Evolutionary conservation across 2,797 vertebrate genomes (phyloP).

Genomic region (Siniperca scherzeri): DNA sequence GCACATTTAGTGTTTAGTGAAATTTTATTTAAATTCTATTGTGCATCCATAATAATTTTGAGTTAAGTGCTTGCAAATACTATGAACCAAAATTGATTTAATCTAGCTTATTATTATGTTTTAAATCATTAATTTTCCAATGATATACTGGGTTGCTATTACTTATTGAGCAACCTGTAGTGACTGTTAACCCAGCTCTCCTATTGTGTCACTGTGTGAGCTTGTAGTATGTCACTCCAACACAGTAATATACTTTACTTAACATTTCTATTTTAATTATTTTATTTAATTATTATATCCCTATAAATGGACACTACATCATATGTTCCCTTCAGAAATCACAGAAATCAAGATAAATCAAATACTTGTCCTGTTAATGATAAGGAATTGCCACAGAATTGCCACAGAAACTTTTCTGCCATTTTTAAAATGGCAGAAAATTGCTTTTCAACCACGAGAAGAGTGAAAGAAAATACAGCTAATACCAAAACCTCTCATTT

Average conservation of each 20-base stretch:
- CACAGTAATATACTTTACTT: neutral
- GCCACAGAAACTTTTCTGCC: too few species aligned
- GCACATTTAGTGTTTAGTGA: neutral
- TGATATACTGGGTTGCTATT: neutral
- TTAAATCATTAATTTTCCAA: neutral
- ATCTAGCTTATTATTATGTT: neutral
- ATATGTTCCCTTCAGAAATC: neutral
- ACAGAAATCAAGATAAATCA: neutral
- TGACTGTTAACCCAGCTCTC: neutral
- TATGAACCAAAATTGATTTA: neutral
- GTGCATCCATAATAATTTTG: neutral
- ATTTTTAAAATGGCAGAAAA: neutral
- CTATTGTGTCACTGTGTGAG: slow-evolving; percentile 1
- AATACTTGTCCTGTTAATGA: neutral
- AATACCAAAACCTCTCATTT: neutral
- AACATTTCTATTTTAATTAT: neutral
- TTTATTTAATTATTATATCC: neutral
- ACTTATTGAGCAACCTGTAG: neutral
- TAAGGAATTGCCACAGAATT: neutral
- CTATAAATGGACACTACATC: neutral
- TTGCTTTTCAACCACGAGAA: neutral
- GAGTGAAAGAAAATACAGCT: slow-evolving; percentile 6
- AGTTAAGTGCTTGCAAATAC: neutral
- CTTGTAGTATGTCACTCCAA: neutral
- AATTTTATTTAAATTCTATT: neutral